These are phyloP conservation scores for Mormoops blainvillei DNA, from an alignment of 2,113 vertebrate species.

Conservation along the genomic window DNA sequence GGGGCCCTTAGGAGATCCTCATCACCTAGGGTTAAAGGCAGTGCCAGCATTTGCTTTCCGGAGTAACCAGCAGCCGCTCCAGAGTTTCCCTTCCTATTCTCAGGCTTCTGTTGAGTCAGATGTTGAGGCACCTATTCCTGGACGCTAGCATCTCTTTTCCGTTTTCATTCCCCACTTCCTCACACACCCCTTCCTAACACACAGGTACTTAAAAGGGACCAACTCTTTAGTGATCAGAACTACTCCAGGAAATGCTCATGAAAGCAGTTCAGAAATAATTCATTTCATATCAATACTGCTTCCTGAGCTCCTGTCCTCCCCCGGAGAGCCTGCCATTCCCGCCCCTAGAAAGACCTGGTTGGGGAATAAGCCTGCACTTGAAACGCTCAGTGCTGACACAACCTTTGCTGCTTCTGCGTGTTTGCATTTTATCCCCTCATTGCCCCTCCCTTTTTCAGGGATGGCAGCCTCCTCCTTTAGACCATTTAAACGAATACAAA, in stretches of 20 bases:
- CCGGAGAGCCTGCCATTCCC: neutral
- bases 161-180: neutral
- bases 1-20: neutral
- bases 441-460: neutral
- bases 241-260: neutral
- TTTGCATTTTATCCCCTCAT: neutral
- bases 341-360: neutral
- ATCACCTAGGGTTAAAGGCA: constrained; percentile 5
- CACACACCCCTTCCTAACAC: neutral
- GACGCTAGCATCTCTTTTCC: neutral
- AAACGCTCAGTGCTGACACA: neutral
- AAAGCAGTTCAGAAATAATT: constrained; percentile 32
- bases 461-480: neutral
- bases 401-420: neutral
- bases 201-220: neutral
- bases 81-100: neutral
- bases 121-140: neutral
- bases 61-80: neutral
- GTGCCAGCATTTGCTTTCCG: neutral
- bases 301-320: neutral
- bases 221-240: neutral
- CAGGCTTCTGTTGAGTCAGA: constrained; percentile 16
- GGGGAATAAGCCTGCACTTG: neutral
- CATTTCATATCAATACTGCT: neutral
- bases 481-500: neutral